Evolutionary conservation across 2,888 invertebrate species (phyloP).

Genomic region (Diabrotica balteata): DNA sequence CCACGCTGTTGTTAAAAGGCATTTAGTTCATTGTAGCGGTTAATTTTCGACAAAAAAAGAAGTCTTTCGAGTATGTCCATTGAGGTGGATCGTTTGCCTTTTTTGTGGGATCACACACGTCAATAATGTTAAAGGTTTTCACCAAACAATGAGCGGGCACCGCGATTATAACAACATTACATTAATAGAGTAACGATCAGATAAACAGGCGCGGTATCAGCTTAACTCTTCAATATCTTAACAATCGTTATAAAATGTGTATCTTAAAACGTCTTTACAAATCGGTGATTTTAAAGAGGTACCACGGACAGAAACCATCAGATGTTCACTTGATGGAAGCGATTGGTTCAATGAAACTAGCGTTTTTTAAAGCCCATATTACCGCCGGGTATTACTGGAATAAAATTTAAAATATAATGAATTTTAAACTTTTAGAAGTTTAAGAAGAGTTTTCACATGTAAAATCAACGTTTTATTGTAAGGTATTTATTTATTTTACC

Average conservation of each 20-base stretch:
- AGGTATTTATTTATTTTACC: too few relatives aligned
- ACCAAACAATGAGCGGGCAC: conserved; percentile 45
- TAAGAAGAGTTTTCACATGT: too few relatives aligned
- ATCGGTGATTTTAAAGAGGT: conserved; percentile 53
- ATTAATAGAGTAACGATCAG: conserved; percentile 48
- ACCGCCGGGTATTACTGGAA: too few relatives aligned
- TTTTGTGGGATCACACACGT: conserved; percentile 40
- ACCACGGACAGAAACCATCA: conserved; percentile 29
- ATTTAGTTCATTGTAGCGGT: conserved; percentile 46
- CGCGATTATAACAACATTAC: conserved; percentile 48
- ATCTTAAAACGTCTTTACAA: conserved; percentile 58
- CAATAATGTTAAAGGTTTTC: conserved; percentile 35
- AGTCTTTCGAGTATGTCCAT: conserved; percentile 45
- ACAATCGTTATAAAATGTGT: conserved; percentile 44
- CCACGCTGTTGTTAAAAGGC: conserved; percentile 37
- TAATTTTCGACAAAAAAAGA: conserved; percentile 41
- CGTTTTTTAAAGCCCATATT: conserved; percentile 3
- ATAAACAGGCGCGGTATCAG: conserved; percentile 45
- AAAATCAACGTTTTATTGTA: too few relatives aligned
- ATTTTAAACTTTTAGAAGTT: too few relatives aligned
- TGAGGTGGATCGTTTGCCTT: conserved; percentile 32
- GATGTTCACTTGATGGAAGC: conserved; percentile 43
- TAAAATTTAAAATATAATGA: too few relatives aligned
- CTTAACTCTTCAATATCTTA: conserved; percentile 44
- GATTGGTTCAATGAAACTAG: conserved; percentile 19